Evolutionary conservation across 64 coral and sea anemone genomes (phyloP).

Genomic region (Pocillopora damicornis): DNA sequence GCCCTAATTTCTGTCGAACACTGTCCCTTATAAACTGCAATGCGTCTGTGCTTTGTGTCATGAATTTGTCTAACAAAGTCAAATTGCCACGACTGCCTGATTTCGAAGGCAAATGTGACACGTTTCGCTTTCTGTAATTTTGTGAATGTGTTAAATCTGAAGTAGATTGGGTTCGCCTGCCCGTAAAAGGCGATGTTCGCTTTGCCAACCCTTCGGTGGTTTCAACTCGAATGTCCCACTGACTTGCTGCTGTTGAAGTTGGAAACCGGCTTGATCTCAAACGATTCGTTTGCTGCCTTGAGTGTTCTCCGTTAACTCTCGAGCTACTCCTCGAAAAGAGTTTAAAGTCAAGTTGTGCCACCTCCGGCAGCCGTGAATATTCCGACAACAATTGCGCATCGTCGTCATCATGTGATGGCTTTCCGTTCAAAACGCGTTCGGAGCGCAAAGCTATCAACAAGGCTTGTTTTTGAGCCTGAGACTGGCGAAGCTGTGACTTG

Average conservation of each 20-base stretch:
- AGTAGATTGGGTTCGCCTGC: constrained; percentile 18
- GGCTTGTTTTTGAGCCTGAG: constrained; percentile 75
- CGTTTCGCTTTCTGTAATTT: constrained; percentile 7
- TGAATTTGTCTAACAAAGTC: constrained; percentile 51
- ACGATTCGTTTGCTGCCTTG: background rate
- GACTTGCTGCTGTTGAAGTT: constrained; percentile 34
- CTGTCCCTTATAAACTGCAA: constrained; percentile 57
- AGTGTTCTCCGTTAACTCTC: constrained; percentile 30
- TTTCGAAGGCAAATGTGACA: constrained; percentile 47
- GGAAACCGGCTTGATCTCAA: constrained; percentile 30
- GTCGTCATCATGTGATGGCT: constrained; percentile 62
- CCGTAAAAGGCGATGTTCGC: background rate
- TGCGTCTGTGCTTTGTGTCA: constrained; percentile 58
- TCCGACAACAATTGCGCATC: constrained; percentile 64
- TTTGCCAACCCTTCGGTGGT: background rate
- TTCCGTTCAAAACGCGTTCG: constrained; percentile 80
- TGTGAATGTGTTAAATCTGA: constrained; percentile 38
- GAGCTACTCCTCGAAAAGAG: constrained; percentile 49
- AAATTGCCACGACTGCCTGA: constrained; percentile 1
- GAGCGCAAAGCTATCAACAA: constrained; percentile 73
- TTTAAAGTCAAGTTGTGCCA: constrained; percentile 57
- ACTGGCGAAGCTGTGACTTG: constrained; percentile 74
- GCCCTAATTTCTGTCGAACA: constrained; percentile 37
- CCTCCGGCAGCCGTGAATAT: constrained; percentile 67
- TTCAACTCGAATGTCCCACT: constrained; percentile 42